These are phyloP conservation scores for Caenorhabditis latens DNA, from an alignment of 1,140 invertebrate species.

Conservation along the genomic window DNA sequence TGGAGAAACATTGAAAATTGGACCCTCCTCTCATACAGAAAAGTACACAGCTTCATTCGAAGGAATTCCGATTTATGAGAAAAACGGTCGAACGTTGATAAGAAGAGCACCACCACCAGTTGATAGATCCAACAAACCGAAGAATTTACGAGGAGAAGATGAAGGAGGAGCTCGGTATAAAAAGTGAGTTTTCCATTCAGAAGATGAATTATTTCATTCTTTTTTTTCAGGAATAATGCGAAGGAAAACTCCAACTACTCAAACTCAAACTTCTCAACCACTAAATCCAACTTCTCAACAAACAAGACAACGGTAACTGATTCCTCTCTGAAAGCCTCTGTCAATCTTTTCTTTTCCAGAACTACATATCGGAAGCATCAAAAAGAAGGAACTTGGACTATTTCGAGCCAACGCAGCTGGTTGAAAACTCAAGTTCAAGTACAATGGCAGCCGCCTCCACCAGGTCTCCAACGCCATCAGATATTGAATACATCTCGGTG, in stretches of 20 bases:
- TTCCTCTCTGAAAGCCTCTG: neutral
- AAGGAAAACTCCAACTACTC: neutral
- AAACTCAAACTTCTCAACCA: neutral
- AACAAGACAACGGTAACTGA: neutral
- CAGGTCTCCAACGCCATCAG: constrained; percentile 34
- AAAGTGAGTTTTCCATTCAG: constrained; percentile 25
- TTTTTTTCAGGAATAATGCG: neutral
- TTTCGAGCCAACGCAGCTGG: neutral
- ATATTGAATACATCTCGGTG: constrained; percentile 33
- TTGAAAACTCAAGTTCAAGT: constrained; percentile 28
- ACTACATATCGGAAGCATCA: neutral
- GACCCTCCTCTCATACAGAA: neutral
- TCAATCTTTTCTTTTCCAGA: neutral
- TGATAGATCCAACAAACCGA: constrained; percentile 32
- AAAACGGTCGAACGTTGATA: neutral
- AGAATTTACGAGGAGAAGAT: neutral
- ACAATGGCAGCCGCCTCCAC: neutral
- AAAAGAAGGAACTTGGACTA: constrained; percentile 37
- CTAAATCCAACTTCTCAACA: neutral
- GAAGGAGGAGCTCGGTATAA: neutral
- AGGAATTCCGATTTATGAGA: constrained; percentile 27
- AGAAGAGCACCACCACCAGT: constrained; percentile 16
- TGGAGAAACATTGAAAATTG: constrained; percentile 25
- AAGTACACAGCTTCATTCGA: neutral
- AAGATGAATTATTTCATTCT: neutral